These are phyloP conservation scores for Mya arenaria DNA, from an alignment of 1,140 invertebrate species.

Conservation along the genomic window DNA sequence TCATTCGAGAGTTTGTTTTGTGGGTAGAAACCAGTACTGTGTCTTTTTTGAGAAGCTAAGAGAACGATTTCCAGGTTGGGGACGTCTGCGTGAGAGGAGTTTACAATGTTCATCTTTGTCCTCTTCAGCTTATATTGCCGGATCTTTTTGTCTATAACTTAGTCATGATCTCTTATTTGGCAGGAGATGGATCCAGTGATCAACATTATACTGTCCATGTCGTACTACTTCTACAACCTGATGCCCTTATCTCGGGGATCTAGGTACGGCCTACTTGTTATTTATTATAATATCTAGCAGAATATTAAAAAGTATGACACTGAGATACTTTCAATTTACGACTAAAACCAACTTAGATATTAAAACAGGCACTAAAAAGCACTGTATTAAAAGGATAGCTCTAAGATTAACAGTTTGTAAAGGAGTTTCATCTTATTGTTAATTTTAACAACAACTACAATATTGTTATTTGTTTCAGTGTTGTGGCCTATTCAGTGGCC, in stretches of 20 bases:
- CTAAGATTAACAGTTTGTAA: background rate
- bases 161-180: conserved; percentile 33
- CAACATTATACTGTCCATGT: conserved; percentile 72
- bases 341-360: background rate
- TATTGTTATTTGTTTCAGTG: conserved; percentile 63
- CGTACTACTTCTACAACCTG: conserved; percentile 78
- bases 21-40: no score
- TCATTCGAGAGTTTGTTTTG: no score
- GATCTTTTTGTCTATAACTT: background rate
- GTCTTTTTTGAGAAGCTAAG: no score
- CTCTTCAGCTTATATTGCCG: no score
- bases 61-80: no score
- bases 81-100: no score
- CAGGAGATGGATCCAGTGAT: conserved; percentile 74
- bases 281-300: background rate
- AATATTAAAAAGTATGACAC: background rate
- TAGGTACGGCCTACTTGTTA: conserved; percentile 56
- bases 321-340: background rate
- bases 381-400: background rate
- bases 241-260: conserved; percentile 75
- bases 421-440: background rate
- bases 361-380: background rate
- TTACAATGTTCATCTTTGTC: no score
- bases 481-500: conserved; percentile 74
- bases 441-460: background rate